Base-by-base conservation (phyloP, 2,113 vertebrate species). In the Indri indri region DNA sequence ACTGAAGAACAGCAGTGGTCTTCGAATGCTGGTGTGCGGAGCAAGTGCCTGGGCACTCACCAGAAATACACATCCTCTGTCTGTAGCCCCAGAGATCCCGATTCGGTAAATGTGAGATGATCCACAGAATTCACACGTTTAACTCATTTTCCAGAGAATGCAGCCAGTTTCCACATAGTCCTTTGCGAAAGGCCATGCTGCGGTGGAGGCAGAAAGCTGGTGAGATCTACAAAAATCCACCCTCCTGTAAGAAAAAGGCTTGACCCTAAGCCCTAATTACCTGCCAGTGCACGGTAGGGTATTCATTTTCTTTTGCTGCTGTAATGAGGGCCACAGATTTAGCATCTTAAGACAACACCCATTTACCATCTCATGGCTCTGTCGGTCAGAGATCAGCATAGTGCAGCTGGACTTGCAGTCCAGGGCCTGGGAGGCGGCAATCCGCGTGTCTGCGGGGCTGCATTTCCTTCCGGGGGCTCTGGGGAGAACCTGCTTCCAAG, bases 311-410 rank as follows among this genome's bases (percentile, higher is more conserved):
- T 0, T 32, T 5, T 8, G 22, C 59, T 27, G 27, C 27, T 37
- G 0, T 45, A 32, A 87, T 10, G 11, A 52, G n/a, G 0, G 23
- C 45, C 54, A 17, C 37, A 16, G 5, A 37, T 13, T 14, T 0
- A 23, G 27, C 3, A 2, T 37, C 4, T 57, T 18, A 42, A 54
- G 42, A 45, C 7, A 16, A 11, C 3, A 4, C 17, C n/a, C 34
- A 5, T 0, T 30, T 30, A 7, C 3, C 12, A 0, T 1, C 76
- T 6, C 1, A 5, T 4, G 5, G 52, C 3, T 61, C 47, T 30
- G 0, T 0, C 25, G 20, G 8, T 6, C 13, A 4, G 37, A 5
- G 30, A 25, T 4, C 6, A 16, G 57, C 1, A 2, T 16, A 18
- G 59, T 0, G 10, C 0, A 7, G 30, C n/a, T 16, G 0, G 50